Evolutionary conservation across 2,797 vertebrate species (phyloP).

Genomic region (Molossus alvarezi): DNA sequence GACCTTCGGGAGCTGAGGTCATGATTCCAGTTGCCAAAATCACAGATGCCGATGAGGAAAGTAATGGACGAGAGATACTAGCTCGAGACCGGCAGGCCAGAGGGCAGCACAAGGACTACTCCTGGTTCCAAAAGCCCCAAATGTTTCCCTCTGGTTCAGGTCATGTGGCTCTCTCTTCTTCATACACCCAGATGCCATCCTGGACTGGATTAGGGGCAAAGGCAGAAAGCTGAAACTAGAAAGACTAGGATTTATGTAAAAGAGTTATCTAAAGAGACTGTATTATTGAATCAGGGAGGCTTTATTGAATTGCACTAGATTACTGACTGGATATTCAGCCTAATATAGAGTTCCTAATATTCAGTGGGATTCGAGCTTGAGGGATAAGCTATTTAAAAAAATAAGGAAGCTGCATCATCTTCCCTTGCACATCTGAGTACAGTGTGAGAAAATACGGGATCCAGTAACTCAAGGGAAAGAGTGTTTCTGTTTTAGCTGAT

Average conservation of each 20-base stretch:
- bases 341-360: constrained; percentile 61
- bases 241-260: constrained; percentile 51
- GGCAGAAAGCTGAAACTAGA: constrained; percentile 2
- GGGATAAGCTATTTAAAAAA: constrained; percentile 55
- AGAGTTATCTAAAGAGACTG: constrained; percentile 51
- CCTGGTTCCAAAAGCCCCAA: neutral
- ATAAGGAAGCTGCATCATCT: constrained; percentile 28
- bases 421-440: constrained; percentile 46
- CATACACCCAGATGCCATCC: neutral
- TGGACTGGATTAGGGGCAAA: neutral
- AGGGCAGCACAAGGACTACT: neutral
- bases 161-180: neutral
- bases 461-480: constrained; percentile 6
- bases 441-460: constrained; percentile 46
- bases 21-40: neutral
- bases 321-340: constrained; percentile 63
- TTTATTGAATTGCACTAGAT: constrained; percentile 58
- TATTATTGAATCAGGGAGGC: constrained; percentile 58
- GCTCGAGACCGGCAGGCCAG: neutral
- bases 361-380: constrained; percentile 67
- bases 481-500: constrained; percentile 74
- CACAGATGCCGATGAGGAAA: neutral
- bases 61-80: neutral
- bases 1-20: neutral
- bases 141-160: neutral